Conservation (phyloP, 2,113 vertebrate genomes). For the Pedionomus torquatus region DNA sequence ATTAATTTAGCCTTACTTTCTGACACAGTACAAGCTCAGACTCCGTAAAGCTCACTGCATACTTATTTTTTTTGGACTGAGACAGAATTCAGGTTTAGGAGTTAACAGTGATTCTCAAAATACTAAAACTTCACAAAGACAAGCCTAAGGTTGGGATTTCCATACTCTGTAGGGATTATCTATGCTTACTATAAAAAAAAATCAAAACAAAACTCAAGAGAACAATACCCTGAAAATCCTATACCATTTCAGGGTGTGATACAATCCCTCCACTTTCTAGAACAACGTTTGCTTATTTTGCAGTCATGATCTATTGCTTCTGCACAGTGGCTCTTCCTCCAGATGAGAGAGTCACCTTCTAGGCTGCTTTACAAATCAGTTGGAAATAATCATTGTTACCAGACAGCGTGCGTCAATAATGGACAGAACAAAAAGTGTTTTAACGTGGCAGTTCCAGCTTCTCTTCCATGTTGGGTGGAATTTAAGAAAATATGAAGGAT, state of each 20-base stretch:
- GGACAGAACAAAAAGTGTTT: neutral
- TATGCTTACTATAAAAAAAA: neutral
- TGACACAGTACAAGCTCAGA: neutral
- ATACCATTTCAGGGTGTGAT: neutral
- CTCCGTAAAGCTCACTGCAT: neutral
- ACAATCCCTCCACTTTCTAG: neutral
- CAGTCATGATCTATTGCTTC: neutral
- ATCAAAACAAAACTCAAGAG: no score
- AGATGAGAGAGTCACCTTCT: neutral
- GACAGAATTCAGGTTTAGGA: neutral
- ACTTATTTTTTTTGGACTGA: rapidly evolving
- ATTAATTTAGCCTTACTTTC: no score
- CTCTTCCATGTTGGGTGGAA: neutral
- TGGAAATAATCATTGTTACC: neutral
- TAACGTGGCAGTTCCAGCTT: neutral
- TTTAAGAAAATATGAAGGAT: neutral
- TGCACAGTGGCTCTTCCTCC: neutral
- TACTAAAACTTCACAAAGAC: neutral
- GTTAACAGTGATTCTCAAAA: neutral
- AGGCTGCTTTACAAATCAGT: neutral
- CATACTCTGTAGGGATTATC: neutral
- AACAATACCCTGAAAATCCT: neutral
- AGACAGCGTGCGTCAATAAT: rapidly evolving
- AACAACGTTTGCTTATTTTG: neutral
- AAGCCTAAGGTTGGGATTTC: neutral